Evolutionary conservation across 2,797 vertebrate genomes (phyloP), one percentile per base, ranked within the genome.

Genomic region (Urophycis tenuis): DNA sequence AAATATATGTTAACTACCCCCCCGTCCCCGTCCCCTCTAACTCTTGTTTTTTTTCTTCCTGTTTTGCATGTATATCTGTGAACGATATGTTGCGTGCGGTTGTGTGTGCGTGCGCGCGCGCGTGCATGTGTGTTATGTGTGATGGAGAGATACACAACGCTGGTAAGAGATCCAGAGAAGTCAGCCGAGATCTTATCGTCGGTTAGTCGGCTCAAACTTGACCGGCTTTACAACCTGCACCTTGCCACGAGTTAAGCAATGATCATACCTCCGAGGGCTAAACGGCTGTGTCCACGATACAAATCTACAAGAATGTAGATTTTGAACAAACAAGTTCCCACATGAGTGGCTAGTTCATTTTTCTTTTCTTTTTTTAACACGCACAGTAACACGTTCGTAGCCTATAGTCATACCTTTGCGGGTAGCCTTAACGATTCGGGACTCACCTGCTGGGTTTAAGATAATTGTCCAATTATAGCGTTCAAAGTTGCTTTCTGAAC

Each of bases 21-120:
- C n/a, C n/a, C n/a, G n/a, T n/a, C n/a, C n/a, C n/a, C n/a, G n/a
- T n/a, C n/a, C 60, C 11, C 60, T 25, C n/a, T 64, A 19, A 10
- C 60, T 64, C 60, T 7, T 64, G 22, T 64, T 29, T n/a, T 19
- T 49, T 19, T 12, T 29, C 5, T 22, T 64, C 60, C n/a, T n/a
- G 41, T 64, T 29, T 64, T 10, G 22, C n/a, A 6, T 29, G 22
- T 79, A 29, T 4, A 0, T 33, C 19, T 34, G 45, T 73, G 32
- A 30, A n/a, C n/a, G n/a, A n/a, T n/a, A n/a, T n/a, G n/a, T n/a
- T 34, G 45, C 25, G 74, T 70, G 75, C 72, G n/a, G 49, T 31
- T 35, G 7, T 19, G 31, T 17, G 10, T 22, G 71, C 36, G 64
- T 34, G 67, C 60, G 34, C 8, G 70, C 32, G 29, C 5, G 30